Base-by-base conservation (phyloP, 2,888 invertebrate genomes). In the Minunthozetes semirufus region DNA sequence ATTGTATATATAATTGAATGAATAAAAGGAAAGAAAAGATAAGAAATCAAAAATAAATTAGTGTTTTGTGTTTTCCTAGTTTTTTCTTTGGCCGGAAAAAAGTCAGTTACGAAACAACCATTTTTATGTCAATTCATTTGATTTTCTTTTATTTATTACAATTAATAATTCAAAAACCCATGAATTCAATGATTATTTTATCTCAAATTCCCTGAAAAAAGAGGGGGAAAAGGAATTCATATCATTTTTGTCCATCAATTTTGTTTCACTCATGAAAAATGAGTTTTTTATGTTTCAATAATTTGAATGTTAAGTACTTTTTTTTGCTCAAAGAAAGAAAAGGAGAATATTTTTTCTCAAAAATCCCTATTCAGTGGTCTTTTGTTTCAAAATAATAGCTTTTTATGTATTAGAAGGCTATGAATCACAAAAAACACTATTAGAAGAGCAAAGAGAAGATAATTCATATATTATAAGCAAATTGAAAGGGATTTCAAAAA, bases 241-340 rank as follows among this genome's bases (percentile, higher is more conserved):
- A n/a, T 56, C 19, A 9, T n/a, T 25, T 25, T 56, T 9, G 2
- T 56, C 22, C 9, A 6, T 56, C 56, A 56, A 13, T 5, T 19
- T n/a, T 53, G 15, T 19, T 48, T 48, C 33, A 5, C 33, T 33
- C 33, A 33, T 53, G 53, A 53, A 19, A 56, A 56, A 56, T 56
- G 56, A 56, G 25, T 25, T 56, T 56, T n/a, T 56, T 56, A 15
- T 56, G 22, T 56, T 56, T 56, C 19, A 6, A 22, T 56, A 56
- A 56, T 25, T 56, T 56, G 25, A 56, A 56, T 56, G 56, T 56
- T 56, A 56, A 56, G 25, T 25, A 56, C 15, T 53, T 53, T n/a
- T 53, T n/a, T n/a, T 4, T 53, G 8, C n/a, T 53, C 4, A 33
- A 33, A 33, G 33, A 33, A 33, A 33, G 33, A 33, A 33, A 33